These are phyloP conservation scores for Augochlorella aurata DNA, from an alignment of 2,888 invertebrate genomes.

Conservation along the genomic window DNA sequence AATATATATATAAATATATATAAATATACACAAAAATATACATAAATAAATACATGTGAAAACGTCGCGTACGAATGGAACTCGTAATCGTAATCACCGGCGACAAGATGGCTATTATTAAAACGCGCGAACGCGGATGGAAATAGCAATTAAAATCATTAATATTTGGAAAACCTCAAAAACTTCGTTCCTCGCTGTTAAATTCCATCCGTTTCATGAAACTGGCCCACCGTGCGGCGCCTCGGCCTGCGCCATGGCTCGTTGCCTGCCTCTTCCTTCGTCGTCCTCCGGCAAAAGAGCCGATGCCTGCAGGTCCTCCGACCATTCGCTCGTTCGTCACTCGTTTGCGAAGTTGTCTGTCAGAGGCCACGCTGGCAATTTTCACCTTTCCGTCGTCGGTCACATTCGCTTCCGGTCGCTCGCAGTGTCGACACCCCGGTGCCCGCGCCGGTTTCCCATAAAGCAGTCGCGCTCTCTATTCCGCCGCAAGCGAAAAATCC, in stretches of 20 bases:
- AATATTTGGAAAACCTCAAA: no score
- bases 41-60: no score
- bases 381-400: constrained; percentile 49
- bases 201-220: no score
- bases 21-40: no score
- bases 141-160: no score
- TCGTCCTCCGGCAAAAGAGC: constrained; percentile 64
- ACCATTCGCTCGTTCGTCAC: constrained; percentile 76
- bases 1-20: no score
- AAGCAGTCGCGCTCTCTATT: not conserved
- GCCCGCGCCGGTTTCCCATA: not conserved
- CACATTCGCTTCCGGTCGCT: constrained; percentile 24
- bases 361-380: constrained; percentile 46
- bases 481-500: not conserved
- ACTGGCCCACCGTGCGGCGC: not conserved
- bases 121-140: no score
- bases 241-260: constrained; percentile 45
- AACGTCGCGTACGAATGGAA: no score
- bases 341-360: constrained; percentile 71
- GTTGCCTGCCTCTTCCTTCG: constrained; percentile 57
- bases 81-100: no score
- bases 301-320: constrained; percentile 60
- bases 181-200: no score
- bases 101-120: no score
- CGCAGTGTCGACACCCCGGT: not conserved